Conservation (phyloP, 2,113 vertebrate species). For the Phylloscopus trochiloides region DNA sequence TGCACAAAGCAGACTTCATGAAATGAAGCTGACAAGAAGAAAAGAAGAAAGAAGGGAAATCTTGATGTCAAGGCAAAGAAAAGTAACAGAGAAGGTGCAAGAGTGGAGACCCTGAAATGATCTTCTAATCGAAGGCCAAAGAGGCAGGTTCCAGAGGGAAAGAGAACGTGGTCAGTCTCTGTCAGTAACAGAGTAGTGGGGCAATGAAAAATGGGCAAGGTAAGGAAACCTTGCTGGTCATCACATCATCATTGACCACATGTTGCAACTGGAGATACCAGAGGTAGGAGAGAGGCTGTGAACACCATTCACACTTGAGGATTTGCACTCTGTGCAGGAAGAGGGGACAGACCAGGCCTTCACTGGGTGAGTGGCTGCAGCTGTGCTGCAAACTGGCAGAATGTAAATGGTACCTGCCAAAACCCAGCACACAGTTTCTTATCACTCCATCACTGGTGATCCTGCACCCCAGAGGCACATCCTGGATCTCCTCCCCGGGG, state of each 20-base stretch:
- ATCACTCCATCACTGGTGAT: background rate
- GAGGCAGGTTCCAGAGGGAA: background rate
- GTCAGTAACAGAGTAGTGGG: background rate
- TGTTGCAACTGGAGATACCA: background rate
- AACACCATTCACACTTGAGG: background rate
- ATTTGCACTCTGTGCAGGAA: background rate
- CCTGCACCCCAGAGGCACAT: background rate
- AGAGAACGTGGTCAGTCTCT: background rate
- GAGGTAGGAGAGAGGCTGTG: background rate
- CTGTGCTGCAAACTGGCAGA: background rate
- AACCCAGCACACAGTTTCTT: background rate
- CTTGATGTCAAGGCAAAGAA: background rate
- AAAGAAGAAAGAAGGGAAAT: background rate
- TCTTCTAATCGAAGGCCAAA: background rate
- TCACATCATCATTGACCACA: background rate
- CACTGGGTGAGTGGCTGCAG: rapidly evolving
- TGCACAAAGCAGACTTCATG: background rate
- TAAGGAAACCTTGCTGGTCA: background rate
- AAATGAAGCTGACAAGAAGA: background rate
- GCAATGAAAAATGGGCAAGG: background rate
- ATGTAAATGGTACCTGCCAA: rapidly evolving
- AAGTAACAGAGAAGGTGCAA: background rate
- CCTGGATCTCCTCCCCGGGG: background rate
- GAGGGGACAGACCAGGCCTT: background rate
- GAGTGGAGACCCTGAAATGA: background rate